phyloP scores from a whole-genome alignment of 2,888 invertebrate genomes.

The Chymomyza procnemis region DNA sequence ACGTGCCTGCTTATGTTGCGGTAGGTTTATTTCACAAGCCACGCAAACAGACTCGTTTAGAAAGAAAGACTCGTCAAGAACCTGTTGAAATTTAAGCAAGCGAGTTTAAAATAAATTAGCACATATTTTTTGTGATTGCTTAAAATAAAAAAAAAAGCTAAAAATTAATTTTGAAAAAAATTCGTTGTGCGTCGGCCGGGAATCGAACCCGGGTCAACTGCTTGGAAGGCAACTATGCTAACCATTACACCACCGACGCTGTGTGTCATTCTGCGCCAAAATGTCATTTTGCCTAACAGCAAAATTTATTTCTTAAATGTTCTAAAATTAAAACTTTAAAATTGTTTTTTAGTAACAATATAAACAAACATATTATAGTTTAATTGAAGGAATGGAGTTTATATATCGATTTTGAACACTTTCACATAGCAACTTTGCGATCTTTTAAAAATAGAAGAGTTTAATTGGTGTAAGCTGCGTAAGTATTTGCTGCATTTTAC shows the following conservation, averaged over 20 bases:
- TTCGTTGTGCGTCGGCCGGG: conserved; percentile 78
- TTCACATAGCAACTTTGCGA: too few species aligned
- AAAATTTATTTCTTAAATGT: neutral
- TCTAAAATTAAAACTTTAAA: too few species aligned
- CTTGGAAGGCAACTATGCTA: conserved; percentile 80
- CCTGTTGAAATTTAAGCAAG: conserved; percentile 76
- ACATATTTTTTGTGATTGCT: neutral
- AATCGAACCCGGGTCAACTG: conserved; percentile 80
- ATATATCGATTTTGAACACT: too few species aligned
- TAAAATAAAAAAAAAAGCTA: conserved; percentile 7
- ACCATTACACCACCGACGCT: conserved; percentile 80
- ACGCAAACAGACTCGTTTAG: conserved; percentile 81
- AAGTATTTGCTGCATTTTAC: too few species aligned
- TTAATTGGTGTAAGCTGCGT: too few species aligned
- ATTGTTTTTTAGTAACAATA: neutral
- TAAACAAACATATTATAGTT: neutral
- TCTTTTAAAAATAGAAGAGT: too few species aligned
- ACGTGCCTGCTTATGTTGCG: conserved; percentile 80
- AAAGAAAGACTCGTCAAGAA: conserved; percentile 79
- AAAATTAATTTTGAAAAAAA: conserved; percentile 36
- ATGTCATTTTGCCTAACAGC: conserved; percentile 12
- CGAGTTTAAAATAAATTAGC: conserved; percentile 8
- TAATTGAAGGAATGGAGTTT: too few species aligned
- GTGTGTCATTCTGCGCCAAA: neutral
- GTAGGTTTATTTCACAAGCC: conserved; percentile 81